Base-by-base conservation (phyloP, 2,888 invertebrate species). In the Invenusta paracnida region DNA sequence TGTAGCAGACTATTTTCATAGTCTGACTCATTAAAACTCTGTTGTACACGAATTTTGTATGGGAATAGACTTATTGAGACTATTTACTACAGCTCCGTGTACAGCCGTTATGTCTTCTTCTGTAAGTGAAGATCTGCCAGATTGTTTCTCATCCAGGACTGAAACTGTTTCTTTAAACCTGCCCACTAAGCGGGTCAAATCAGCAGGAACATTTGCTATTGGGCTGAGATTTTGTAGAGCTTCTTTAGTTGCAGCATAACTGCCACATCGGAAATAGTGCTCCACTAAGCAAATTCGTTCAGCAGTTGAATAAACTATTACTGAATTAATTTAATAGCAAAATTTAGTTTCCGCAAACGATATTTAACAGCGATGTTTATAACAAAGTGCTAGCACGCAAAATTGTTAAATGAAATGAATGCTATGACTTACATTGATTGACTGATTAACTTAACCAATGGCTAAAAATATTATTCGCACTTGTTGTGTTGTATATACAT, bases 171-270 rank as follows among this genome's bases (percentile, higher is more conserved):
- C 79, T 23, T 29, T 23, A 79, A 79, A 79, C 29, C 82, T 82
- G 82, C 28, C 82, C n/a, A 82, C 27, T 30, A 82, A 29, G 2
- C 82, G 29, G n/a, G 82, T 82, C 17, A 29, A 82, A 82, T 82
- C 82, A 29, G 13, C n/a, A 2, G 82, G 82, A 27, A 27, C 82
- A 23, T 11, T 17, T 27, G 82, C 82, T 17, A 30, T 5, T 27
- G 82, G 82, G 27, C 28, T 82, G 31, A 73, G 73, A 29, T 82
- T 82, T 27, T 30, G 29, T 11, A 82, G 30, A 30, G 82, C 82
- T 17, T 82, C 17, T 30, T 82, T 82, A 29, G 82, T 29, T 28
- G 23, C 31, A 11, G 82, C 29, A 82, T 82, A 82, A 82, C 82
- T 82, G 11, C 82, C 82, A 82, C 29, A 29, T 30, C 82, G 23